phyloP scores from a whole-genome alignment of 2,113 vertebrate genomes.

The Daboia siamensis region DNA sequence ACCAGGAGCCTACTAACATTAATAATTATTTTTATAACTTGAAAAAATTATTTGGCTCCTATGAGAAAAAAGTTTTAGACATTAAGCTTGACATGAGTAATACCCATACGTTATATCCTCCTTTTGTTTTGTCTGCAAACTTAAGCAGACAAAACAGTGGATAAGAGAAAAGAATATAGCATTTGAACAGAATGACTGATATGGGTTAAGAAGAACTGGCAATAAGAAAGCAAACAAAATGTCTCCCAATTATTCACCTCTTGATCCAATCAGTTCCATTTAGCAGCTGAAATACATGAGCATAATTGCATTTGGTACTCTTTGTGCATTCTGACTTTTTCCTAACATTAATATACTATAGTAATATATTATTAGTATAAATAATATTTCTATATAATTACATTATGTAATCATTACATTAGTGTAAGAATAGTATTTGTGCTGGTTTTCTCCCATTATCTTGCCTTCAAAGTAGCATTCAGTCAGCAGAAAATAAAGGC shows the following conservation, averaged over 20 bases:
- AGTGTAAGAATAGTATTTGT: neutral
- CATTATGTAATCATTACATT: neutral
- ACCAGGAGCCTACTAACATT: neutral
- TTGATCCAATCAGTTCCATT: neutral
- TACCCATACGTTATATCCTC: slow-evolving; percentile 13
- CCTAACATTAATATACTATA: neutral
- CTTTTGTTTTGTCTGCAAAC: slow-evolving; percentile 36
- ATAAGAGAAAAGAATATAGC: slow-evolving; percentile 26
- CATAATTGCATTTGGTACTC: neutral
- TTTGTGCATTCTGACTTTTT: neutral
- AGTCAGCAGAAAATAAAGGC: neutral
- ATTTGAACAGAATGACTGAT: slow-evolving; percentile 5
- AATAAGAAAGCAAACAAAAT: neutral
- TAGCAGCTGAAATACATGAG: neutral
- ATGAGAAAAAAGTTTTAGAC: slow-evolving; percentile 12
- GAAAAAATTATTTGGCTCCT: neutral
- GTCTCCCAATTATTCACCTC: neutral
- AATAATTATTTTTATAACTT: slow-evolving; percentile 4
- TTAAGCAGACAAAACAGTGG: slow-evolving; percentile 37
- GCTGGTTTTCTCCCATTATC: neutral
- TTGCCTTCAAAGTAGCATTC: neutral
- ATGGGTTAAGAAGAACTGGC: neutral
- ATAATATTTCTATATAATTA: neutral
- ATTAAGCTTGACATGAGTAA: slow-evolving; percentile 9
- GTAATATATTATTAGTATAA: neutral